Evolutionary conservation across 2,888 invertebrate species (phyloP), one percentile per base, ranked within the genome.

Genomic region (Leucozona laternaria): DNA sequence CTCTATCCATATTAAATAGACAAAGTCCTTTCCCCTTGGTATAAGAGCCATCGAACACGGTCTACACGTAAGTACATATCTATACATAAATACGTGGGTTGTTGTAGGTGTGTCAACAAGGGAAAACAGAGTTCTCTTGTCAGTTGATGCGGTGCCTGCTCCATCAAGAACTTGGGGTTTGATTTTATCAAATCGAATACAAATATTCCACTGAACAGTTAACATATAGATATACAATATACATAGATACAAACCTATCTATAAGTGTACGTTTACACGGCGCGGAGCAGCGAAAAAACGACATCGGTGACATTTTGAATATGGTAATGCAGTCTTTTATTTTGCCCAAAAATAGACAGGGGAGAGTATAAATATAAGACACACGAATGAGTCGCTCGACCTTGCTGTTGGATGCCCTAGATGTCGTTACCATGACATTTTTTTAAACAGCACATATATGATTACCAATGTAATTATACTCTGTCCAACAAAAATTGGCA

Each of bases 81-180:
- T 28, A 17, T 28, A 45, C 45, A 43, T 43, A 11, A 1, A 43
- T 2, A 22, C 50, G 84, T 84, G 84, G 84, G 80, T 73, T 68
- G 80, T 71, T 80, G 76, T 72, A 80, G 84, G 84, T 85, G 84
- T 80, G 84, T 80, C 84, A 85, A 85, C 72, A 85, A 85, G 58
- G 80, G 22, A 76, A 72, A 68, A 31, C 60, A 60, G 76, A 76
- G 76, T 55, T 77, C 76, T 72, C 71, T 66, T 84, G 79, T 72
- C 79, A 76, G 57, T 78, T 60, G 62, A 37, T 71, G 64, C 58
- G 78, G 22, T 37, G 20, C 58, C 37, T 71, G 71, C 58, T 84
- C 71, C 79, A 84, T 79, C 66, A 66, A 76, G 58, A 64, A 79
- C 58, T 58, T 58, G 53, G 76, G 79, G 66, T 76, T 53, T 60